These are phyloP conservation scores for Rhimphoctona megacephalus DNA, from an alignment of 2,888 invertebrate genomes.

Conservation along the genomic window DNA sequence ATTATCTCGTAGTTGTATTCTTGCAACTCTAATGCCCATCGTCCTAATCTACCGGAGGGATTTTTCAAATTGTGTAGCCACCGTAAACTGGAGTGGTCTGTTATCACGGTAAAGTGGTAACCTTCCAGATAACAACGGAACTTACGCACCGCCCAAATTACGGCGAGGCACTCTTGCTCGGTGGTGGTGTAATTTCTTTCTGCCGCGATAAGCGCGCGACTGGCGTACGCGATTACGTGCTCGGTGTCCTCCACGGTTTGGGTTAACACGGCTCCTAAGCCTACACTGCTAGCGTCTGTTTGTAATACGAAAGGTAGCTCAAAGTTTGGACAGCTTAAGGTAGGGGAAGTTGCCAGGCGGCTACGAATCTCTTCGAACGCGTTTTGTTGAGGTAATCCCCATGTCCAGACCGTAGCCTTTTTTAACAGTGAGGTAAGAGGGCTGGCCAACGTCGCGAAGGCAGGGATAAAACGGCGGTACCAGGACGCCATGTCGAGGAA, in stretches of 20 bases:
- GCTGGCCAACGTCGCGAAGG: constrained; percentile 11
- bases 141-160: too few species aligned
- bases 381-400: constrained; percentile 33
- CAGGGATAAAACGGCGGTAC: constrained; percentile 50
- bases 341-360: constrained; percentile 53
- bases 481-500: constrained; percentile 36
- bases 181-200: constrained; percentile 30
- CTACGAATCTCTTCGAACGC: constrained; percentile 51
- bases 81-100: constrained; percentile 71
- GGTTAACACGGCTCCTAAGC: constrained; percentile 63
- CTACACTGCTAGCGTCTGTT: constrained; percentile 65
- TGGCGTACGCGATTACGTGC: constrained; percentile 54
- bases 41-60: constrained; percentile 61
- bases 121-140: too few species aligned
- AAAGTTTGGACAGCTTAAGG: constrained; percentile 67
- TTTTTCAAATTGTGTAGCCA: constrained; percentile 71
- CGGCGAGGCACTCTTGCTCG: too few species aligned
- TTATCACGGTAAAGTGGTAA: constrained; percentile 69
- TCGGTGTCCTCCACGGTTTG: constrained; percentile 55
- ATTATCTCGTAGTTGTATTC: constrained; percentile 53
- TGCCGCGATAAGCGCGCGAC: not conserved
- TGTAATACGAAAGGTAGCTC: constrained; percentile 52
- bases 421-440: constrained; percentile 3
- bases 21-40: constrained; percentile 68
- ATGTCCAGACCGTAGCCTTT: constrained; percentile 31